A percentile compares a stretch with the other conserved stretches of the same genome.
phyloP scores from a whole-genome alignment of 2,888 invertebrate species.

The Heterodera filipjevi region DNA sequence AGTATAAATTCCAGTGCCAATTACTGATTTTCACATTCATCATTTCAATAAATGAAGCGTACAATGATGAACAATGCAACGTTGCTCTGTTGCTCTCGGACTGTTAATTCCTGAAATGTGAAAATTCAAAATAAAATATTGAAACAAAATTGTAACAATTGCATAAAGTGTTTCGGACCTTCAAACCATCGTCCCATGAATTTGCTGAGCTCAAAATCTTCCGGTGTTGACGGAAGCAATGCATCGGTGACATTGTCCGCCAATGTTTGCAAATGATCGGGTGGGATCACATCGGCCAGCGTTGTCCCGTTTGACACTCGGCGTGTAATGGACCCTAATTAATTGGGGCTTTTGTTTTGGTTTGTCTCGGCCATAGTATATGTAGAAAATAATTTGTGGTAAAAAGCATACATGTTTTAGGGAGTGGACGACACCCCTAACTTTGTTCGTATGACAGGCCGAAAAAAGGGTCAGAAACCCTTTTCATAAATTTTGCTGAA shows the following conservation, averaged over 20 bases:
- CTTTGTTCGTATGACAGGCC: too few relatives aligned
- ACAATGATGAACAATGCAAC: constrained; percentile 66
- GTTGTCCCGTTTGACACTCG: constrained; percentile 65
- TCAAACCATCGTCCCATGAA: constrained; percentile 65
- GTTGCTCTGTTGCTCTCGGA: constrained; percentile 61
- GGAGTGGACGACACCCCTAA: too few relatives aligned
- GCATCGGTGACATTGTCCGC: constrained; percentile 66
- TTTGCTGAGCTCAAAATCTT: constrained; percentile 62
- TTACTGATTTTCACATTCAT: too few relatives aligned
- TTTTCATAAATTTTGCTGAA: too few relatives aligned
- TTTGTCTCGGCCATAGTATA: too few relatives aligned
- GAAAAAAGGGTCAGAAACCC: too few relatives aligned
- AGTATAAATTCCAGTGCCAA: too few relatives aligned
- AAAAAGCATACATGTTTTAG: too few relatives aligned
- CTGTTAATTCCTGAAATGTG: constrained; percentile 36
- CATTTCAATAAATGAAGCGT: too few relatives aligned
- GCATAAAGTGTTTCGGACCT: background rate
- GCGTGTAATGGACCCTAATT: constrained; percentile 61
- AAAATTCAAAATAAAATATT: background rate
- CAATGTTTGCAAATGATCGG: constrained; percentile 64
- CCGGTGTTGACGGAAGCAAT: constrained; percentile 63
- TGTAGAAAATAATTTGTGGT: too few relatives aligned
- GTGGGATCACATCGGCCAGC: constrained; percentile 64
- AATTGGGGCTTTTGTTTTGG: too few relatives aligned
- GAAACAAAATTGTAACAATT: too few relatives aligned